Conservation (phyloP, 1,140 invertebrate species). For the Drosophila biarmipes region DNA sequence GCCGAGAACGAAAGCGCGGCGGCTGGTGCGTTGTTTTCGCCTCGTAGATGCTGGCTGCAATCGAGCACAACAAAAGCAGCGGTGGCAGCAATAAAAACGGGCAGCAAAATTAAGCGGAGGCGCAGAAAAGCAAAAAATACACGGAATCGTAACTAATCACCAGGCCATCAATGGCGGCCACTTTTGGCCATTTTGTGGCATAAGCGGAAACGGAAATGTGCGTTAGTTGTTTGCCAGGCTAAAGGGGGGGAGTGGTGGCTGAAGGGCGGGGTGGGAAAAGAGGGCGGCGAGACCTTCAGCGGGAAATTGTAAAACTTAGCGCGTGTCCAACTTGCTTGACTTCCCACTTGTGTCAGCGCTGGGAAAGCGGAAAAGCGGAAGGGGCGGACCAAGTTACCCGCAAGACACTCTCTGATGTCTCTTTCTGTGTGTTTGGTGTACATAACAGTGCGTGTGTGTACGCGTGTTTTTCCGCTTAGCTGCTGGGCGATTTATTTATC, state of each 20-base stretch:
- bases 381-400: slow-evolving; percentile 22
- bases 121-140: slow-evolving; percentile 2
- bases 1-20: background rate
- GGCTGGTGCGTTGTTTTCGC: slow-evolving; percentile 40
- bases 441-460: slow-evolving; percentile 28
- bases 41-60: slow-evolving; percentile 58
- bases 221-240: slow-evolving; percentile 50
- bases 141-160: slow-evolving; percentile 50
- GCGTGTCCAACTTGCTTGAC: slow-evolving; percentile 68
- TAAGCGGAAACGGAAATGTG: slow-evolving; percentile 66
- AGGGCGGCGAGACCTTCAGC: slow-evolving; percentile 59
- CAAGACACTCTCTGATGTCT: slow-evolving; percentile 35
- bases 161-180: slow-evolving; percentile 49
- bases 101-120: slow-evolving; percentile 39
- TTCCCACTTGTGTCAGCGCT: slow-evolving; percentile 55
- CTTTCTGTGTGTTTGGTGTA: slow-evolving; percentile 15
- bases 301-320: slow-evolving; percentile 72
- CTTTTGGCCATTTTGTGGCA: slow-evolving; percentile 47
- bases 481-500: slow-evolving; percentile 46
- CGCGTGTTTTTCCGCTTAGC: slow-evolving; percentile 41
- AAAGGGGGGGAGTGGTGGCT: slow-evolving; percentile 11
- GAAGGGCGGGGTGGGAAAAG: slow-evolving; percentile 18
- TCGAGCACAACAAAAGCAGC: slow-evolving; percentile 10
- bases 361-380: slow-evolving; percentile 7
- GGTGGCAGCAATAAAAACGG: slow-evolving; percentile 24